phyloP scores from a whole-genome alignment of 2,797 vertebrate genomes.

The Helarctos malayanus region DNA sequence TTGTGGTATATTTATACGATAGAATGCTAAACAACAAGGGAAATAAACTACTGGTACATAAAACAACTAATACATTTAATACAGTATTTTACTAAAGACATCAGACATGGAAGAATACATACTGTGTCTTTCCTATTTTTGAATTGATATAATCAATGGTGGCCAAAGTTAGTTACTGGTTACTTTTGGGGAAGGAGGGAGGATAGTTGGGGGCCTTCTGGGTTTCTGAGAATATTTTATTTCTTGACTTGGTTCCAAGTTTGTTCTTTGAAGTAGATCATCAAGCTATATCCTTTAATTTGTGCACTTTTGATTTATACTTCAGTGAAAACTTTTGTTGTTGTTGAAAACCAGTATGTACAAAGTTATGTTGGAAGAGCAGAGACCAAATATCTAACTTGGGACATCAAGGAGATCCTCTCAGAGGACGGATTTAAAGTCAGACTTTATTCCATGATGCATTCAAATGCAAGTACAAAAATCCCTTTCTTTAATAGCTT shows the following conservation, averaged over 20 bases:
- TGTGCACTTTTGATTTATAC: not conserved
- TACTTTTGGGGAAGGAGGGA: not conserved
- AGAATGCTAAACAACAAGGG: slow-evolving; percentile 31
- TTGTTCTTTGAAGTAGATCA: not conserved
- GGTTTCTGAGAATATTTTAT: not conserved
- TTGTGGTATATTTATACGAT: slow-evolving; percentile 54
- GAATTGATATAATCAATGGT: not conserved
- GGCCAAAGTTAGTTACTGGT: not conserved
- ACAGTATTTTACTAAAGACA: not conserved
- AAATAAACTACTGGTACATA: slow-evolving; percentile 18
- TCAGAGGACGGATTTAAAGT: not conserved
- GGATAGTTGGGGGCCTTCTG: not conserved
- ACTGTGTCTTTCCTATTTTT: not conserved
- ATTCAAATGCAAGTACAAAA: not conserved
- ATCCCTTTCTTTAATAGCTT: not conserved
- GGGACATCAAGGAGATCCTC: not conserved
- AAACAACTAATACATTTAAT: slow-evolving; percentile 39
- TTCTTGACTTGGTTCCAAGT: not conserved
- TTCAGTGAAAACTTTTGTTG: not conserved
- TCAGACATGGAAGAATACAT: not conserved
- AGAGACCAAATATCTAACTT: slow-evolving; percentile 4
- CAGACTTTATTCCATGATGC: not conserved
- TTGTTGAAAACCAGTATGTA: not conserved
- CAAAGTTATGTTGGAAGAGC: not conserved
- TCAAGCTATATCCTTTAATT: not conserved